phyloP scores from a whole-genome alignment of 1,140 invertebrate species.

The Drosophila jambulina region DNA sequence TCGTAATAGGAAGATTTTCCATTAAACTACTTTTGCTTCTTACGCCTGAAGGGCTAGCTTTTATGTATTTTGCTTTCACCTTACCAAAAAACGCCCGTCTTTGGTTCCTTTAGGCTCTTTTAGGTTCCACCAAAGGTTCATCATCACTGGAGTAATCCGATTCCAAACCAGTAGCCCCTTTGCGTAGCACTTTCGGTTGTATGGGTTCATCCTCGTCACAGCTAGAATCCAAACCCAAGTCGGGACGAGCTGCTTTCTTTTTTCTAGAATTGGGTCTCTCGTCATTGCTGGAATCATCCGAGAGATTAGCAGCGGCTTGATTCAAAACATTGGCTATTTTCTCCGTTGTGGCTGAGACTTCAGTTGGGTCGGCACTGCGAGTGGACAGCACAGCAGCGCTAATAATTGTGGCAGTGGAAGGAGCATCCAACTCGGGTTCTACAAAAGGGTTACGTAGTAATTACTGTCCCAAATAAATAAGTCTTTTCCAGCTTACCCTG shows the following conservation, averaged over 20 bases:
- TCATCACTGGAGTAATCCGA: constrained; percentile 34
- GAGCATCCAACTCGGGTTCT: constrained; percentile 56
- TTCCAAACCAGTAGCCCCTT: neutral
- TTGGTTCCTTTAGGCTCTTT: constrained; percentile 3
- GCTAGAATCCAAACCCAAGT: neutral
- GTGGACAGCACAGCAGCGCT: constrained; percentile 66
- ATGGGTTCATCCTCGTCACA: constrained; percentile 4
- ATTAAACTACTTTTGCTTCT: no score
- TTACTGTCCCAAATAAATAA: accelerated
- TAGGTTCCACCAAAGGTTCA: constrained; percentile 12
- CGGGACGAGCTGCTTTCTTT: neutral
- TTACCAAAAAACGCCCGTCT: neutral
- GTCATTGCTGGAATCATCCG: constrained; percentile 1
- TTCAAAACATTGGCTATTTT: constrained; percentile 37
- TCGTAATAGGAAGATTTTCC: neutral
- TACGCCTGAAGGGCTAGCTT: neutral
- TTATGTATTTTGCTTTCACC: neutral
- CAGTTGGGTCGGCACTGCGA: constrained; percentile 2
- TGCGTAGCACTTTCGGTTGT: neutral
- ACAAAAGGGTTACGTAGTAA: neutral
- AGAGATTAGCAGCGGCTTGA: neutral
- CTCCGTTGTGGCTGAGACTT: constrained; percentile 2
- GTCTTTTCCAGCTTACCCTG: constrained; percentile 2
- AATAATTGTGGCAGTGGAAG: constrained; percentile 54
- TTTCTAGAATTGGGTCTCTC: neutral